Evolutionary conservation across 2,888 invertebrate species (phyloP).

Genomic region (Calliscelio sp.): DNA sequence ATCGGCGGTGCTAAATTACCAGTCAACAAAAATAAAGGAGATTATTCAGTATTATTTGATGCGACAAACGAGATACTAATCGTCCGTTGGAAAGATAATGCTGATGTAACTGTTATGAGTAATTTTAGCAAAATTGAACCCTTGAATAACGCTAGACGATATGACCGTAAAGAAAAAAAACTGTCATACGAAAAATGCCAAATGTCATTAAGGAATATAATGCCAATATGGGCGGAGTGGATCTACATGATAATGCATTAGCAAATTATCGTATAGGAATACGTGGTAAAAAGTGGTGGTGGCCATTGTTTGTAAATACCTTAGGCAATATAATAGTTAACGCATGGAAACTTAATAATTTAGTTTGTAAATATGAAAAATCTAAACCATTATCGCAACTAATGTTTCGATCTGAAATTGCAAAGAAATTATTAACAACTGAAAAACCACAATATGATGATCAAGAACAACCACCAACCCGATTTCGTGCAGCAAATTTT

Average conservation of each 20-base stretch:
- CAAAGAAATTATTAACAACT: not conserved
- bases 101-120: not conserved
- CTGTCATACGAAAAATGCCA: slow-evolving; percentile 4
- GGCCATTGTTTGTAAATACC: slow-evolving; percentile 75
- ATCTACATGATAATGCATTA: slow-evolving; percentile 70
- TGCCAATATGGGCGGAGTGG: slow-evolving; percentile 67
- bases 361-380: slow-evolving; percentile 1
- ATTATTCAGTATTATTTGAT: slow-evolving; percentile 3
- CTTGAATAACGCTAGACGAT: slow-evolving; percentile 31
- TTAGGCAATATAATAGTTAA: slow-evolving; percentile 71
- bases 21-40: not conserved
- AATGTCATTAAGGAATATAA: slow-evolving; percentile 46
- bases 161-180: slow-evolving; percentile 13
- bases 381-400: not conserved
- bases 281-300: slow-evolving; percentile 76
- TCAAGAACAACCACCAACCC: not conserved
- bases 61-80: not conserved
- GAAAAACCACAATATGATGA: not conserved
- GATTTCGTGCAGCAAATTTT: not conserved
- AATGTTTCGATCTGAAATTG: slow-evolving; percentile 6
- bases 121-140: slow-evolving; percentile 4
- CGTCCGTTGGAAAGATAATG: not conserved
- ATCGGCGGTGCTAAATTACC: not conserved
- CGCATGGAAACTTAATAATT: slow-evolving; percentile 68
- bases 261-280: slow-evolving; percentile 74